Base-by-base conservation (phyloP, 1,140 invertebrate genomes). In the Zaprionus vittiger region DNA sequence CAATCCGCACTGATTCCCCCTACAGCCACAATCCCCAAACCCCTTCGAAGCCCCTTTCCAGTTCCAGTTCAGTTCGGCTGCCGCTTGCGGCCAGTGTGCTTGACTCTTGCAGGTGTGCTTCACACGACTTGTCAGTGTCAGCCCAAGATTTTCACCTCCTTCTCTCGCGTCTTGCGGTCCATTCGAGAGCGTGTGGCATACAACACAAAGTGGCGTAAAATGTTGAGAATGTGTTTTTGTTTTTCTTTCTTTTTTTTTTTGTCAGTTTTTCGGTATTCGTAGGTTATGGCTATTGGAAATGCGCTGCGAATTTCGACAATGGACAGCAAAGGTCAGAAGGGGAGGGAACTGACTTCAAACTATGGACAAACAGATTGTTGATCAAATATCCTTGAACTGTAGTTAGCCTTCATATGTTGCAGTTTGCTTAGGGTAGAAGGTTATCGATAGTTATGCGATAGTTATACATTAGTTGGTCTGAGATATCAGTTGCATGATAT, bases 81-180 rank as follows among this genome's bases (percentile, higher is more conserved):
- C 80, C 83, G 67, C 69, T 72, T 79, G 83, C 60, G 82, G 67
- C 80, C 49, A 63, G 52, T 65, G 41, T 47, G 71, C 82, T 81
- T 73, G 83, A 85, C 67, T 81, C 74, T 84, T 89, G 85, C 85
- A 89, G 85, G 85, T 89, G 85, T 89, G 85, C 85, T 89, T 89
- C 85, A 90, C 85, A 89, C 85, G 85, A 85, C 85, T 89, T 89
- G 85, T 89, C 85, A 89, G 84, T 90, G 84, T 89, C 84, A 89
- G 81, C 71, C 59, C 69, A 81, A 56, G 57, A 77, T 77, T 77
- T 73, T 77, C 73, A 22, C 26, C 56, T 80, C 70, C 56, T 57
- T 69, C 73, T 68, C 41, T n/a, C n/a, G 44, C 54, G 56, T 65
- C 64, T 37, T 4, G 26, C 55, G 41, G 47, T 63, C 41, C 52